Conservation (phyloP, 1,140 invertebrate genomes). For the Paralvinella palmiformis region DNA sequence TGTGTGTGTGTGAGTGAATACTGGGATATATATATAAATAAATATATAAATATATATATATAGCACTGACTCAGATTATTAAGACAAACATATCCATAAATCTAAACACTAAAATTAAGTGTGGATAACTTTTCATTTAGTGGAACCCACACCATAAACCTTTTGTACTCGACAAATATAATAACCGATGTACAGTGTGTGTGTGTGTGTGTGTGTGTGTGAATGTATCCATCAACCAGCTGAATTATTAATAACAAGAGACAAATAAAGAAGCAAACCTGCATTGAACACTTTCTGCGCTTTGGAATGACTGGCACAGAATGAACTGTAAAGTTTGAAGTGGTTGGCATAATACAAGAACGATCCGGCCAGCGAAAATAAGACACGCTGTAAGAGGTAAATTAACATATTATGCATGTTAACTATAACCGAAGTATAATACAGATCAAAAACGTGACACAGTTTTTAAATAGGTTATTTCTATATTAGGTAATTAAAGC, state of each 20-base stretch:
- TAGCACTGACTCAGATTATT: not conserved
- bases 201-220: no score
- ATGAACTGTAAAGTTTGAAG: constrained; percentile 98
- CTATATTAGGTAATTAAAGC: no score
- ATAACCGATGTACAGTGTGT: no score
- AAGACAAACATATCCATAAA: not conserved
- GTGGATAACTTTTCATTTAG: no score
- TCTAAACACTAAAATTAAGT: not conserved
- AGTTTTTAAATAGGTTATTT: no score
- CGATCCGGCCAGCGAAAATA: constrained; percentile 92
- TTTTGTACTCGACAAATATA: no score
- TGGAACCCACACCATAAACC: no score
- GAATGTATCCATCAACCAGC: no score
- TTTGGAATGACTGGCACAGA: constrained; percentile 97
- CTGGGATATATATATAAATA: not conserved
- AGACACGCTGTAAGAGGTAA: constrained; percentile 72
- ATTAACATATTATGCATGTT: constrained; percentile 19
- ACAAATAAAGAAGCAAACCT: no score
- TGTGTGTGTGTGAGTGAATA: not conserved
- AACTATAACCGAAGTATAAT: no score
- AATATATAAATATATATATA: constrained; percentile 10
- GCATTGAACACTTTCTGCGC: constrained; percentile 79
- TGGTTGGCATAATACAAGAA: constrained; percentile 97
- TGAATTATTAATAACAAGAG: no score
- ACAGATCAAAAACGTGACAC: no score